A percentile compares a stretch with the other conserved stretches of the same genome.
Conservation (phyloP, 2,113 vertebrate species). For the Mirounga angustirostris region DNA sequence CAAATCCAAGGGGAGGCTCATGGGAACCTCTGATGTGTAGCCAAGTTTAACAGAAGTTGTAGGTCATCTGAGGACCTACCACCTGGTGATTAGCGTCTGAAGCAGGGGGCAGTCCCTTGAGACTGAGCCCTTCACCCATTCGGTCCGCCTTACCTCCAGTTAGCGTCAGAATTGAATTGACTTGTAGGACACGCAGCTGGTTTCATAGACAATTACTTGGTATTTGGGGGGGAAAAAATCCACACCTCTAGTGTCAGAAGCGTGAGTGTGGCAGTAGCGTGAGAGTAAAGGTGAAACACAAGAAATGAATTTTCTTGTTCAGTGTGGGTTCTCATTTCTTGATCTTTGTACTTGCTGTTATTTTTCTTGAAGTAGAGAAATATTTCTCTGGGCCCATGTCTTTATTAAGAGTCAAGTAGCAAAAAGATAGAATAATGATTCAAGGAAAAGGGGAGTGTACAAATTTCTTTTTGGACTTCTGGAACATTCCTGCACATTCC, state of each 20-base stretch:
- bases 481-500: background rate
- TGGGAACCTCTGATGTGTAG: background rate
- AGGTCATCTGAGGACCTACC: background rate
- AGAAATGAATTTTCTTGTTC: background rate
- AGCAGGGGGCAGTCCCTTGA: background rate
- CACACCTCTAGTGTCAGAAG: background rate
- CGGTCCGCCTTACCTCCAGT: background rate
- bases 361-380: background rate
- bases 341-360: background rate
- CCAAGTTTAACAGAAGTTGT: background rate
- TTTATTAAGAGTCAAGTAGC: background rate
- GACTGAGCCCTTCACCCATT: background rate
- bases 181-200: background rate
- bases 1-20: background rate
- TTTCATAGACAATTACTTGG: background rate
- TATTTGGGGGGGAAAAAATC: background rate
- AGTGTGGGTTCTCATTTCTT: background rate
- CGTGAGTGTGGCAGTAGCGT: background rate
- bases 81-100: background rate
- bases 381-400: background rate
- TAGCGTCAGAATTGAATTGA: background rate
- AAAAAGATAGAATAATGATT: constrained; percentile 12
- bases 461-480: background rate
- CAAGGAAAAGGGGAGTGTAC: background rate
- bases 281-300: background rate